Percentiles rank a stretch among this genome's conserved stretches.
These are phyloP conservation scores for Pygocentrus nattereri DNA, from an alignment of 2,797 vertebrate species.

Conservation along the genomic window DNA sequence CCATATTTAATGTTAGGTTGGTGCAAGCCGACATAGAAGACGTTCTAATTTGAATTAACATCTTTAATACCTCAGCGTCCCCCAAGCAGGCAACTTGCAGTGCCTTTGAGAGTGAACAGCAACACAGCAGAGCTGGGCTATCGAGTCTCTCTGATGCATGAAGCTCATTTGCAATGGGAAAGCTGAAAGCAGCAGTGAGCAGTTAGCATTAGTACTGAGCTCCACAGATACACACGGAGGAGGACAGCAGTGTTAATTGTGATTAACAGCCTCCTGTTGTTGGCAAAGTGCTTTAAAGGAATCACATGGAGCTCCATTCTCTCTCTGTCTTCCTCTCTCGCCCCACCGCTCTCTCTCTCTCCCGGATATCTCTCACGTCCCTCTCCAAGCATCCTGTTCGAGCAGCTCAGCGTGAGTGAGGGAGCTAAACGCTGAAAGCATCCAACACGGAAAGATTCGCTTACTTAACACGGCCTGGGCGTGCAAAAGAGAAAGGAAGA, in stretches of 20 bases:
- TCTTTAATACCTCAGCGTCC: no score
- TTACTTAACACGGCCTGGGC: conserved; percentile 36
- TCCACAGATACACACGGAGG: not conserved
- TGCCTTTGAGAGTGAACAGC: no score
- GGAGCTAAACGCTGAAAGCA: conserved; percentile 33
- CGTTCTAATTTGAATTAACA: no score
- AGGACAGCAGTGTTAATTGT: conserved; percentile 37
- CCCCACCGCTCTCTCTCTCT: not conserved
- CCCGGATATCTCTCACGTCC: conserved; percentile 15
- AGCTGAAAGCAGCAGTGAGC: conserved; percentile 4
- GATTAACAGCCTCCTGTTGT: conserved; percentile 49
- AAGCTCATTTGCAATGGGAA: not conserved
- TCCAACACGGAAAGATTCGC: conserved; percentile 18
- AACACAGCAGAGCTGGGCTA: not conserved
- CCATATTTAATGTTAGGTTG: no score
- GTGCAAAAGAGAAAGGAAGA: conserved; percentile 16
- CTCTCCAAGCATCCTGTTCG: conserved; percentile 43
- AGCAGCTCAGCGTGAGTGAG: conserved; percentile 48
- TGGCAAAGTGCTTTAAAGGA: conserved; percentile 48
- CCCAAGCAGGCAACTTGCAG: no score
- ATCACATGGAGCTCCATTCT: conserved; percentile 18
- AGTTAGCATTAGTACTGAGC: not conserved
- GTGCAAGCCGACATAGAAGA: no score
- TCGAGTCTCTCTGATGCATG: not conserved
- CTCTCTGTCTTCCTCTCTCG: not conserved